These are phyloP conservation scores for Perognathus longimembris DNA, from an alignment of 2,113 vertebrate species.

Conservation along the genomic window DNA sequence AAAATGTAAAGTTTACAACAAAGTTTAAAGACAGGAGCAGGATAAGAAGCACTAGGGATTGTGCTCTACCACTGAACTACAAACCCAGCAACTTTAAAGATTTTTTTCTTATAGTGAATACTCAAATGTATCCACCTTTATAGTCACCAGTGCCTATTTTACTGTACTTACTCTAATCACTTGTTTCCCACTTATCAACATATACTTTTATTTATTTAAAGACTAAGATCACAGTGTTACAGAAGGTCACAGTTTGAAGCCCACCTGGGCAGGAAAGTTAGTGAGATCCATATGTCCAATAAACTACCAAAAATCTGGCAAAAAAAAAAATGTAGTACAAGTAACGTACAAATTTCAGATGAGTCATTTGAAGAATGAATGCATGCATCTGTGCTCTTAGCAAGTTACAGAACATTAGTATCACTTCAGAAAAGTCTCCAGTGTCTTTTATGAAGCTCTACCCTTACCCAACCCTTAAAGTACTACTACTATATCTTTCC, in stretches of 20 bases:
- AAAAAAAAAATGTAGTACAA: no score
- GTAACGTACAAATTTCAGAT: neutral
- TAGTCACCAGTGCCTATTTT: conserved; percentile 4
- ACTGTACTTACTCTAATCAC: neutral
- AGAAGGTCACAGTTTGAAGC: no score
- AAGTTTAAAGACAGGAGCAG: neutral
- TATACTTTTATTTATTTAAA: conserved; percentile 49
- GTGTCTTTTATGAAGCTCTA: neutral
- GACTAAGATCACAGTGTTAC: neutral
- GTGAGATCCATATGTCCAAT: no score
- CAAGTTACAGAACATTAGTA: neutral
- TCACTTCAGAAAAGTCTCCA: conserved; percentile 20
- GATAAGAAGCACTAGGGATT: neutral
- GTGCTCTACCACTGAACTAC: neutral
- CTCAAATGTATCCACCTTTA: neutral
- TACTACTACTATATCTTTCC: neutral
- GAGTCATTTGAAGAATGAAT: conserved; percentile 31
- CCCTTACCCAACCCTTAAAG: neutral
- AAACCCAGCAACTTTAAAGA: neutral
- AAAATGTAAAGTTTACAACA: conserved; percentile 14
- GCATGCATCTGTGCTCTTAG: neutral
- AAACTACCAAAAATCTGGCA: no score
- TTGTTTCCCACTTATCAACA: neutral
- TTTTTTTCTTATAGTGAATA: neutral
- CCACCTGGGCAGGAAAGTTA: no score